Evolutionary conservation across 2,888 invertebrate species (phyloP), one percentile per base, ranked within the genome.

Genomic region (Chelonus formosanus): DNA sequence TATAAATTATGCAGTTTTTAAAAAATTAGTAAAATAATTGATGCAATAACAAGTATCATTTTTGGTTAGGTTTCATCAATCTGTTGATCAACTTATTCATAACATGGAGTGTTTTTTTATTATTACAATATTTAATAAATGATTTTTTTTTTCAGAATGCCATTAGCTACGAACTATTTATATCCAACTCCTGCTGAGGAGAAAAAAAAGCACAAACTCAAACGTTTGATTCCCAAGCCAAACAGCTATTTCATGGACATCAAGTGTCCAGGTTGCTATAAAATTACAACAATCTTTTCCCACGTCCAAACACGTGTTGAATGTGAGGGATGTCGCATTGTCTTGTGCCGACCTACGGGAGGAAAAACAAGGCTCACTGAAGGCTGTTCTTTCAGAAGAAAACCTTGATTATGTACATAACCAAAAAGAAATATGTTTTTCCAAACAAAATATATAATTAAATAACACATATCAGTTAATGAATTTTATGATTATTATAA

Each of bases 221-320:
- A 98, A 87, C 90, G 99, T 80, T 90, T 99, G 84, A 99, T 99
- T 74, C 99, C 98, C 85, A 97, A 97, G 86, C 99, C 99, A 35
- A 99, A 99, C 87, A 97, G 97, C 75, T 99, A 97, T 85, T 99
- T 99, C 86, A 99, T 99, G 98, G 99, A 99, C 87, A 99, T 99
- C 45, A 99, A 99, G 87, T 99, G 99, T 86, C 98, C 98, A 73
- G 98, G 97, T 76, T 99, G 99, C 86, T 98, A 98, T 86, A 98
- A 97, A 86, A 99, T 99, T 80, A 98, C 98, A 74, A 99, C 98
- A 75, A 98, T 99, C 78, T 99, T 99, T 87, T 97, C 97, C 85
- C 99, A 99, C 88, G 98, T 99, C 73, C 98, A 99, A 87, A 96
- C 95, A 80, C 97, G 98, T 69, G 98, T 99, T 70, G 93, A 97